Evolutionary conservation across 2,888 invertebrate genomes (phyloP).

Genomic region (Mythimna pallens): DNA sequence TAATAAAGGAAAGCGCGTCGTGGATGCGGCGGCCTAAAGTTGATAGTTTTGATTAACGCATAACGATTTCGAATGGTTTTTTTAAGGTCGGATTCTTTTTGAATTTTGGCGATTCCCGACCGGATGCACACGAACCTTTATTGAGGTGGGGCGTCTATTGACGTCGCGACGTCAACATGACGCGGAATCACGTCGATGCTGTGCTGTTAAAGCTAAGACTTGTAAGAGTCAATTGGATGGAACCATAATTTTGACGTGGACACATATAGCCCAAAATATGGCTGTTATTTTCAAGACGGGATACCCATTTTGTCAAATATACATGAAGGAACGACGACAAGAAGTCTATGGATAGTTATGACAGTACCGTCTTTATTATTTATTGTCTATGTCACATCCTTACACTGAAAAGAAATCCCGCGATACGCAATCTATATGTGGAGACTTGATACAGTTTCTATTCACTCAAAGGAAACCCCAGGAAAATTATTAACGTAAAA

Average conservation of each 20-base stretch:
- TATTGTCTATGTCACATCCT: not conserved
- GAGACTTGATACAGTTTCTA: not conserved
- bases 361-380: not conserved
- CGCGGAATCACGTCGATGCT: constrained; percentile 15
- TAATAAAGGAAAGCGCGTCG: constrained; percentile 10
- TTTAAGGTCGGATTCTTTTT: constrained; percentile 23
- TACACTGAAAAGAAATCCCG: not conserved
- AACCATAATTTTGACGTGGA: constrained; percentile 31
- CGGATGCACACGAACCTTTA: constrained; percentile 24
- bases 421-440: not conserved
- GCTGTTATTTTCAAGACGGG: not conserved
- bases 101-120: constrained; percentile 1
- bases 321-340: not conserved
- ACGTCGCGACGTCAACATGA: constrained; percentile 13
- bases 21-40: constrained; percentile 15
- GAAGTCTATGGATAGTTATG: not conserved
- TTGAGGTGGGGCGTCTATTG: constrained; percentile 43
- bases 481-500: not conserved
- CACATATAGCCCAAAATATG: constrained; percentile 24
- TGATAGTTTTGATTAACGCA: constrained; percentile 23
- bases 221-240: constrained; percentile 25
- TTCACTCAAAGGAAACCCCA: not conserved
- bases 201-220: constrained; percentile 17
- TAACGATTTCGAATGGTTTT: constrained; percentile 37
- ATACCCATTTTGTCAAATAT: not conserved